Evolutionary conservation across 1,140 invertebrate genomes (phyloP).

Genomic region (Oryctes rhinoceros): DNA sequence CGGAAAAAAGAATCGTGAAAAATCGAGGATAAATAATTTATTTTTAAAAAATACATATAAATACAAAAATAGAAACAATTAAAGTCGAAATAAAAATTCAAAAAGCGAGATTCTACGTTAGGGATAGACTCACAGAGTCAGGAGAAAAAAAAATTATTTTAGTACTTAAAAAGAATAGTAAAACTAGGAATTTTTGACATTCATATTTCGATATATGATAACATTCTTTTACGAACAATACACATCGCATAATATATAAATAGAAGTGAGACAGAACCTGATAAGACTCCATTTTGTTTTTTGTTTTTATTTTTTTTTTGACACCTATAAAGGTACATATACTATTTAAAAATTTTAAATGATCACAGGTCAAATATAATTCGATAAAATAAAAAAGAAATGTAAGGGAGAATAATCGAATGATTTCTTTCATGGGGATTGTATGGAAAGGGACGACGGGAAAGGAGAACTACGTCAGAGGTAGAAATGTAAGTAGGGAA

Average conservation of each 20-base stretch:
- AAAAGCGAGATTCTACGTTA: not conserved
- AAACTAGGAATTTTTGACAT: not conserved
- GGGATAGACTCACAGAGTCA: not conserved
- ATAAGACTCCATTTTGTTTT: not conserved
- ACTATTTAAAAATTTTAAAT: too few species aligned
- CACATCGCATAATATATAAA: not conserved
- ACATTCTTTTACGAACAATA: not conserved
- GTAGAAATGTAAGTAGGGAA: not conserved
- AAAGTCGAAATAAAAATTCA: slow-evolving; percentile 1
- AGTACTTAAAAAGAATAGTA: not conserved
- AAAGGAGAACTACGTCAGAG: not conserved
- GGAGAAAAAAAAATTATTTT: not conserved
- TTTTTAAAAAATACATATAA: not conserved
- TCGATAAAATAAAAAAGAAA: not conserved
- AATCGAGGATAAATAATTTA: slow-evolving; percentile 30
- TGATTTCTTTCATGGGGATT: too few species aligned
- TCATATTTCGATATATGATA: not conserved
- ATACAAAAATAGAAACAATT: slow-evolving; percentile 23
- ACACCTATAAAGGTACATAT: not conserved
- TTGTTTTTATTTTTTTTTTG: not conserved
- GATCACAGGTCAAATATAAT: slow-evolving; percentile 5
- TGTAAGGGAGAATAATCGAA: not conserved
- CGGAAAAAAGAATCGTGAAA: too few species aligned
- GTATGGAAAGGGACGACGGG: too few species aligned
- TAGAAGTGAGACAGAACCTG: not conserved